Base-by-base conservation (phyloP, 2,888 invertebrate species). In the Galeruca laticollis region DNA sequence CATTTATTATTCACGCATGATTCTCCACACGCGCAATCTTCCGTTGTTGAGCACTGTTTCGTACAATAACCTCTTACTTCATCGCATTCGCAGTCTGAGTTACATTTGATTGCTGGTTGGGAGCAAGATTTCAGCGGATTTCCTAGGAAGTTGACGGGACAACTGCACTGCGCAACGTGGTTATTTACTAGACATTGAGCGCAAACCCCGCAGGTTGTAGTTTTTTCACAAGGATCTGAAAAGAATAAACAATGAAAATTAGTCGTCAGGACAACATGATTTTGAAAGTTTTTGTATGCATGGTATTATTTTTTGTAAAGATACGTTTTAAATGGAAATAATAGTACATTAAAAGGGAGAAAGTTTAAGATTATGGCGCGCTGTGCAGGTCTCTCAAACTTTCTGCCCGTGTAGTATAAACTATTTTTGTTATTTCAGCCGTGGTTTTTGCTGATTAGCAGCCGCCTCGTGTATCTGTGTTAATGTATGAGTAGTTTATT, bases 131-230 rank as follows among this genome's bases (percentile, higher is more conserved):
- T 90, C 5, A 94, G 87, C 2, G 96, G 93, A 85, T 96, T 94
- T 0, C 96, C 96, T 43, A 93, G 88, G 78, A 92, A 94, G 80
- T 93, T 92, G 60, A 89, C 87, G 2, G 94, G 92, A 79, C 97
- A 97, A 81, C 92, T 94, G 82, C 97, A 97, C 81, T 94, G 94
- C 0, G 93, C 92, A 33, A 93, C 91, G 81, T 96, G 96, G 83
- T 94, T 94, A 65, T 92, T 88, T 2, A 95, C 95, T 79, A 90
- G 88, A 80, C 96, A 96, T 62, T 91, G 89, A 18, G 96, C 94
- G 82, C 96, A 96, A 57, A 91, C 89, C 57, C 96, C 96, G 82
- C 96, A 96, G 62, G 91, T 89, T 62, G 89, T 89, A 11, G 88
- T 89, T 66, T 89, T 89, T 76, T 90, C 89, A 80, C 96, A 96